Evolutionary conservation across 2,888 invertebrate genomes (phyloP).

Genomic region (Lumbricus terrestris): DNA sequence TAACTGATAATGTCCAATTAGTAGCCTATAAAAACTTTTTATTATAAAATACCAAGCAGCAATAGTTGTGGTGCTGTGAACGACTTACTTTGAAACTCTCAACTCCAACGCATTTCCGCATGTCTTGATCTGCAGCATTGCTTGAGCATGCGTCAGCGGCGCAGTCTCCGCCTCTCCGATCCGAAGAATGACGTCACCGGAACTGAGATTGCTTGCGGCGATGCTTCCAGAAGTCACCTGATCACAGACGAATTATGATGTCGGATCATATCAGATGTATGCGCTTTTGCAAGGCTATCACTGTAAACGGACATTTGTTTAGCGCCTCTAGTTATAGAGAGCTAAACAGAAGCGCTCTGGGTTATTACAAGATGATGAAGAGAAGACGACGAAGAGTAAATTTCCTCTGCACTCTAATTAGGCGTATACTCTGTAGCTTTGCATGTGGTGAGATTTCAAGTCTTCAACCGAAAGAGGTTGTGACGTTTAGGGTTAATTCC

Average conservation of each 20-base stretch:
- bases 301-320: neutral
- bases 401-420: too few species aligned
- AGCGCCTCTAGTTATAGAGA: too few species aligned
- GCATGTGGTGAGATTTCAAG: neutral
- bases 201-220: conserved; percentile 46
- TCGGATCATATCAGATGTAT: neutral
- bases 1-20: neutral
- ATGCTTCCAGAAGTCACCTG: conserved; percentile 58
- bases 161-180: conserved; percentile 52
- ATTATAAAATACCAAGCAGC: neutral
- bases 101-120: conserved; percentile 54
- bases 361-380: too few species aligned
- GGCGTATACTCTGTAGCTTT: neutral
- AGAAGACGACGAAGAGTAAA: too few species aligned
- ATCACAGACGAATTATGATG: conserved; percentile 16
- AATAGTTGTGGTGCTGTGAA: neutral
- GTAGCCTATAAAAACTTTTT: neutral
- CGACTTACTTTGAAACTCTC: conserved; percentile 32
- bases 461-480: neutral
- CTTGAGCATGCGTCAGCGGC: conserved; percentile 50
- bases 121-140: conserved; percentile 50
- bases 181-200: conserved; percentile 53
- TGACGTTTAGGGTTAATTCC: neutral
- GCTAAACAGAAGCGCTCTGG: too few species aligned
- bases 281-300: neutral